A percentile compares a stretch with the other conserved stretches of the same genome.
Evolutionary conservation across 2,888 invertebrate species (phyloP).

Genomic region (Volucella bombylans): DNA sequence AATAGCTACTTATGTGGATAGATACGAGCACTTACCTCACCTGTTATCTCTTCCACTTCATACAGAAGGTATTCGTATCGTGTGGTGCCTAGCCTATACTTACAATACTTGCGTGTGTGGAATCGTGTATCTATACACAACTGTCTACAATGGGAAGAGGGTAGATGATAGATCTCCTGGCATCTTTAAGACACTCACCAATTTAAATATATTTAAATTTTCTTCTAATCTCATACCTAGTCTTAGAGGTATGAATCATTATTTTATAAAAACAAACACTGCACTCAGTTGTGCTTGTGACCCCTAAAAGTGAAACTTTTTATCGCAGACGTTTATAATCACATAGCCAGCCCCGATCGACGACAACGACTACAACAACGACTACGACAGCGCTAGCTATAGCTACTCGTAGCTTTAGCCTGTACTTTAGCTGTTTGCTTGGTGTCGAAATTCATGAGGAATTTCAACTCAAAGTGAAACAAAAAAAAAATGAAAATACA

Average conservation of each 20-base stretch:
- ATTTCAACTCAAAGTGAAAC: constrained; percentile 2
- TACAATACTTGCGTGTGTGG: constrained; percentile 43
- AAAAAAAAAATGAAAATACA: not conserved
- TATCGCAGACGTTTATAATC: constrained; percentile 39
- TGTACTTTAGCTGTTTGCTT: not conserved
- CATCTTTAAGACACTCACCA: constrained; percentile 20
- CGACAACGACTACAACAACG: too few species aligned
- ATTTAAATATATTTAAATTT: not conserved
- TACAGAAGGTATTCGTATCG: too few species aligned
- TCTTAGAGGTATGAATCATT: constrained; percentile 3
- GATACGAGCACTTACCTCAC: not conserved
- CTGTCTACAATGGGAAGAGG: constrained; percentile 8
- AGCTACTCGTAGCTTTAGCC: too few species aligned
- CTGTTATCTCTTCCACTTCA: not conserved
- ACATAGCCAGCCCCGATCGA: not conserved
- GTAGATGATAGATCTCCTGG: constrained; percentile 42
- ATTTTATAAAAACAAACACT: constrained; percentile 26
- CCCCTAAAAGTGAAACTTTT: constrained; percentile 53
- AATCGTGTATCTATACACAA: constrained; percentile 34
- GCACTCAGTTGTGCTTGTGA: constrained; percentile 20
- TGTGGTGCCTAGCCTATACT: too few species aligned
- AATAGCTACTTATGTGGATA: not conserved
- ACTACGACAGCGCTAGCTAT: too few species aligned
- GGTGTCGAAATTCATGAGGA: constrained; percentile 8
- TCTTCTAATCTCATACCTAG: constrained; percentile 29